A percentile compares a stretch with the other conserved stretches of the same genome.
Evolutionary conservation across 2,888 invertebrate species (phyloP).

Genomic region (Lamellibrachia columna): DNA sequence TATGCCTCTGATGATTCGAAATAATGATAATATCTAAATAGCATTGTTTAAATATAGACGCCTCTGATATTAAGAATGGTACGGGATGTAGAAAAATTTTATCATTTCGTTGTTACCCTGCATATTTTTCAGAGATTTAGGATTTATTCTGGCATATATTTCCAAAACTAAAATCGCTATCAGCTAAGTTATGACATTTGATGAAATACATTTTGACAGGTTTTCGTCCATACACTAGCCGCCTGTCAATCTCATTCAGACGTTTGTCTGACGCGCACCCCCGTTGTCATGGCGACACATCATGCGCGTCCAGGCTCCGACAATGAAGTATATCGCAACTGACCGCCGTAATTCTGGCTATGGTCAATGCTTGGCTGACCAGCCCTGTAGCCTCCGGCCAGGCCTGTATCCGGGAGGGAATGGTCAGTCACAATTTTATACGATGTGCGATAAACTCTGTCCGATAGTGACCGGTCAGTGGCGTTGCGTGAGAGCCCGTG

Average conservation of each 20-base stretch:
- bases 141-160: background rate
- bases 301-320: background rate
- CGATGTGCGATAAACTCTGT: background rate
- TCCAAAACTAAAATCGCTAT: background rate
- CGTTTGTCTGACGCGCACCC: background rate
- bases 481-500: background rate
- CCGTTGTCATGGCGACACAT: background rate
- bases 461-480: background rate
- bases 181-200: background rate
- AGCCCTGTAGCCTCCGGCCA: background rate
- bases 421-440: constrained; percentile 16
- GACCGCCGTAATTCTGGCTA: background rate
- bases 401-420: background rate
- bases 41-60: too few species aligned
- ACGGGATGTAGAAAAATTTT: too few species aligned
- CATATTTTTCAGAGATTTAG: background rate
- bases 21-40: too few species aligned
- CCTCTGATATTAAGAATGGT: too few species aligned
- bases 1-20: too few species aligned
- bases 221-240: background rate
- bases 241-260: background rate
- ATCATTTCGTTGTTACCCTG: too few species aligned
- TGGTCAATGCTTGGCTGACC: constrained; percentile 10
- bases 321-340: constrained; percentile 10
- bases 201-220: background rate